Evolutionary conservation across 1,140 invertebrate species (phyloP).

Genomic region (Thaumatotibia leucotreta): DNA sequence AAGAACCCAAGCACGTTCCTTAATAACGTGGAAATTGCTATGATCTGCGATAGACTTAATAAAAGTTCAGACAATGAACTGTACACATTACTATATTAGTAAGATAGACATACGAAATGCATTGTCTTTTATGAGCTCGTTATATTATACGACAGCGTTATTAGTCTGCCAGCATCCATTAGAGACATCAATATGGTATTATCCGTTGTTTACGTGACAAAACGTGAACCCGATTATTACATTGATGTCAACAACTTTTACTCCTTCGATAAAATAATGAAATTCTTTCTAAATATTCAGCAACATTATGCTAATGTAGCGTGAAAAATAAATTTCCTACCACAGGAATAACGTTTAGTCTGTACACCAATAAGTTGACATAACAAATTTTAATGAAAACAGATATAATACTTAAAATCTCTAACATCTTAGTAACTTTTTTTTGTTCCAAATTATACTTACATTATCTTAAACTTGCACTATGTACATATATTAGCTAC

Average conservation of each 20-base stretch:
- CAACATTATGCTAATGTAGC: no score
- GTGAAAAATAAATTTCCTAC: no score
- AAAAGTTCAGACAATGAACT: conserved; percentile 6
- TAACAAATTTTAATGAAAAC: no score
- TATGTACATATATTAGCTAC: no score
- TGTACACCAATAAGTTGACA: no score
- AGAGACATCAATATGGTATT: conserved; percentile 4
- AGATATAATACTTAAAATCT: no score
- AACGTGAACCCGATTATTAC: neutral
- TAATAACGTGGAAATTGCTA: conserved; percentile 7
- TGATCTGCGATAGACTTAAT: conserved; percentile 10
- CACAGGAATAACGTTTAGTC: no score
- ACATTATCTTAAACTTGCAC: no score
- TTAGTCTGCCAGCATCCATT: conserved; percentile 21
- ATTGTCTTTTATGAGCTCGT: conserved; percentile 23
- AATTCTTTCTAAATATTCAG: no score
- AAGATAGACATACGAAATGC: conserved; percentile 18
- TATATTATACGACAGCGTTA: conserved; percentile 26
- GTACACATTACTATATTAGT: conserved; percentile 14
- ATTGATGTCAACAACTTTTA: neutral
- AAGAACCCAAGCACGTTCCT: conserved; percentile 3
- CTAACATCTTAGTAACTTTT: no score
- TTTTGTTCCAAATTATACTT: no score
- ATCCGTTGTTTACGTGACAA: conserved; percentile 7
- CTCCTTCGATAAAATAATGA: neutral